phyloP scores from a whole-genome alignment of 2,888 invertebrate genomes.

The Psylliodes chrysocephalus region DNA sequence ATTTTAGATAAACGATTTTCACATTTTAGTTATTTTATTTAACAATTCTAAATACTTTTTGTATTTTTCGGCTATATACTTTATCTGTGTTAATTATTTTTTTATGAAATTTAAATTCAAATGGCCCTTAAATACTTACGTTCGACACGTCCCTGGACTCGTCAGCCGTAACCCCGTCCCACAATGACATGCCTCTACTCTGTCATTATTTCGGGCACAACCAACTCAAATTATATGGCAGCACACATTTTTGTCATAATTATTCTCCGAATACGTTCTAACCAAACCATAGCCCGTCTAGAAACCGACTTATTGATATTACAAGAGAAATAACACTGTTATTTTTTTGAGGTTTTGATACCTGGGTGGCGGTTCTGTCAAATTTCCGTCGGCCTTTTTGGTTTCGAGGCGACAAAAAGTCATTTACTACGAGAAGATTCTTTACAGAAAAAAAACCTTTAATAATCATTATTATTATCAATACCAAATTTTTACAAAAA shows the following conservation, averaged over 20 bases:
- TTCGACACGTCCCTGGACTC: too few relatives aligned
- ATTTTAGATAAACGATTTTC: too few relatives aligned
- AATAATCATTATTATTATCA: too few relatives aligned
- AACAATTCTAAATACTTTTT: too few relatives aligned
- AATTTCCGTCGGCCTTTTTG: too few relatives aligned
- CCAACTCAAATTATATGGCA: constrained; percentile 60
- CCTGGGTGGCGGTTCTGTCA: neutral
- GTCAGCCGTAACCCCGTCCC: constrained; percentile 53
- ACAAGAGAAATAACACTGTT: constrained; percentile 56
- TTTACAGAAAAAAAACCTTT: too few relatives aligned
- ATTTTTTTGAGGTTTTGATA: constrained; percentile 44
- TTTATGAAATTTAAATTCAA: too few relatives aligned
- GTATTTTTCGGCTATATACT: too few relatives aligned
- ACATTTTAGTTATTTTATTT: too few relatives aligned
- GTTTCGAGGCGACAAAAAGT: neutral
- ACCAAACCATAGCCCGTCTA: constrained; percentile 14
- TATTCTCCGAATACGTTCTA: constrained; percentile 60
- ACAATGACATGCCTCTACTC: constrained; percentile 60
- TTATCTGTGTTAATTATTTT: too few relatives aligned
- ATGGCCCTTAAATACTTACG: too few relatives aligned
- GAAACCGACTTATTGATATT: constrained; percentile 42
- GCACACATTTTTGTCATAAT: constrained; percentile 61
- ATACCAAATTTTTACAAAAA: too few relatives aligned
- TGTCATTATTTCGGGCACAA: constrained; percentile 58
- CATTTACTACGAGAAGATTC: neutral